Evolutionary conservation across 1,140 invertebrate species (phyloP), one percentile per base, ranked within the genome.

Genomic region (Drosophila trapezifrons): DNA sequence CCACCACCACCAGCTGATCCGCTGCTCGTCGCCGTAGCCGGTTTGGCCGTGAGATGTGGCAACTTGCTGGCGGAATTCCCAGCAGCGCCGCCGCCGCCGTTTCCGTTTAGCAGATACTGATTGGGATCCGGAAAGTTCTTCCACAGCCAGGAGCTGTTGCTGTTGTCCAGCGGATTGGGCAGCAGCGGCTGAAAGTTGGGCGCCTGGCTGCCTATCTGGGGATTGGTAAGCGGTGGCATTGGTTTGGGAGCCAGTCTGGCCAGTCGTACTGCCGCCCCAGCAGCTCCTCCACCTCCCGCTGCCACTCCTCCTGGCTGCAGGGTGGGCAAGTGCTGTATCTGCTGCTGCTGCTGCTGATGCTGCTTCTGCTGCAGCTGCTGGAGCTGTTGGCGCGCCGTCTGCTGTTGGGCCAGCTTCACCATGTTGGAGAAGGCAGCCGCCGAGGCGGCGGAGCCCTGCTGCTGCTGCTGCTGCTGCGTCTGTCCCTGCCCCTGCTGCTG

Each of bases 111-210:
- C 38, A 91, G 51, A 55, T 86, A 80, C 45, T 91, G 84, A 62
- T 78, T 86, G 25, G 87, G 42, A 51, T 91, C 90, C 20, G 90
- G 90, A 29, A 90, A 91, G 54, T 91, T 91, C 43, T 90, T 91
- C 90, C 90, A 91, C 43, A 91, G 73, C 90, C 90, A 91, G 8
- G 77, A 80, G 51, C 42, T 89, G 45, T 76, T 84, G 56, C 64
- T 90, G 43, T 79, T 90, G 43, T 86, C 76, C 52, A 76, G 22
- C 7, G 59, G 32, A 32, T 12, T 76, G 32, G 51, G 25, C 40
- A 65, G 35, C 58, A 69, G 25, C 1, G 67, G 43, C 10, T 54
- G 67, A 8, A 51, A 67, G 38, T n/a, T 51, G 42, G 47, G 56
- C 45, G 35, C 47, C 59, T 46, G 65, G 43, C 56, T 47, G 58